Percentiles rank a stretch among this genome's conserved stretches.
Conservation (phyloP, 2,888 invertebrate species). For the Drosophila paramelanica region DNA sequence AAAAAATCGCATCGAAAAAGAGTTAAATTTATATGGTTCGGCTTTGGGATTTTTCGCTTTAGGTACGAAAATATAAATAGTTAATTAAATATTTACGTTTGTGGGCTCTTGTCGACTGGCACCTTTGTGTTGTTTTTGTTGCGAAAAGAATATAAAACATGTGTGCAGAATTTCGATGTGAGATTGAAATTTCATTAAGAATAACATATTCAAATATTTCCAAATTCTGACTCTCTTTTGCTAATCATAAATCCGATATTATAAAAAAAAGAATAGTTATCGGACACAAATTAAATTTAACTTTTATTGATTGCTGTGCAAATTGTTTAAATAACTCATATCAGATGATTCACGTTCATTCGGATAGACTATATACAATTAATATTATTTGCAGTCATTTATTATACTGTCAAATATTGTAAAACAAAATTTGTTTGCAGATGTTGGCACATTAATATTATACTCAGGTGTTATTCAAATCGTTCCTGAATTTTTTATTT, state of each 20-base stretch:
- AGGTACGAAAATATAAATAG: slow-evolving; percentile 13
- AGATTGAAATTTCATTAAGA: background rate
- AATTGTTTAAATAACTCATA: background rate
- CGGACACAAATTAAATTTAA: background rate
- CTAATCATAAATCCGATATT: too few relatives aligned
- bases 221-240: too few relatives aligned
- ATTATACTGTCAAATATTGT: background rate
- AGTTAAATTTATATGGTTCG: slow-evolving; percentile 28
- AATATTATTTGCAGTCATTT: background rate
- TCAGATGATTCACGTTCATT: background rate
- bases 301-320: background rate
- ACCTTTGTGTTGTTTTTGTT: background rate
- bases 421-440: background rate
- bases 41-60: slow-evolving; percentile 32
- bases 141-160: background rate
- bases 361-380: too few relatives aligned
- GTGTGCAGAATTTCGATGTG: background rate
- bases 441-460: background rate
- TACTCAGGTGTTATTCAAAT: background rate
- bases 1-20: slow-evolving; percentile 17
- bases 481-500: background rate
- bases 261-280: background rate
- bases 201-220: background rate
- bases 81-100: slow-evolving; percentile 9
- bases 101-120: background rate